Base-by-base conservation (phyloP, 2,797 vertebrate species). In the Mormyrus proboscirostris region DNA sequence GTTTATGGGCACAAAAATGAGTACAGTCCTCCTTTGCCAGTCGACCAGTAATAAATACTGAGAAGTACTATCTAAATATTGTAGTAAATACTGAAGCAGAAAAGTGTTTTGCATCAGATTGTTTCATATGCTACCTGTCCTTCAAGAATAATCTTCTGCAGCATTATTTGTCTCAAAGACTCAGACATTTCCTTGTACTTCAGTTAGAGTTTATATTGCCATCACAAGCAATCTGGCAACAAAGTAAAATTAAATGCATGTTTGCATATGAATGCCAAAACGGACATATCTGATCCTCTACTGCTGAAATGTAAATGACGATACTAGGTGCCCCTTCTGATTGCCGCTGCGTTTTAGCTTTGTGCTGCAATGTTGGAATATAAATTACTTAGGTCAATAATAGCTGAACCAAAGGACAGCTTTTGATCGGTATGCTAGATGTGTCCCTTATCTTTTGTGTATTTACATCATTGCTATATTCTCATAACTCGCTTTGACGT, bases 101-200 rank as follows among this genome's bases (percentile, higher is more conserved):
- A n/a, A 4, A 29, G 55, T 57, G 49, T 38, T n/a, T 51, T 65
- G 9, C 47, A n/a, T 29, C n/a, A 79, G 73, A 41, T 57, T 38
- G 59, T 51, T 10, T 29, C 5, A 49, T 51, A 51, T 76, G 29
- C 29, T 87, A 87, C 89, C 51, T 91, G 89, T 47, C 89, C 88
- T 90, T 86, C 89, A 50, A 62, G 88, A 57, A 88, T 90, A 41
- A 87, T 89, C 89, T 69, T 50, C 86, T 10, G 22, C 65, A 88
- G 76, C 29, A 50, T 90, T 53, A 89, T 89, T 22, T 19, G 65
- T 87, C 88, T 85, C 53, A 86, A 50, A 84, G 2, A 33, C 84
- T 79, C 50, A 91, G 92, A 91, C 92, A 91, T 93, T 92, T 92
- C 87, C n/a, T 38, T 55, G 57, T 73, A 88, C 86, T 69, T 89